Base-by-base conservation (phyloP, 2,888 invertebrate genomes). In the Tetrapedia diversipes region DNA sequence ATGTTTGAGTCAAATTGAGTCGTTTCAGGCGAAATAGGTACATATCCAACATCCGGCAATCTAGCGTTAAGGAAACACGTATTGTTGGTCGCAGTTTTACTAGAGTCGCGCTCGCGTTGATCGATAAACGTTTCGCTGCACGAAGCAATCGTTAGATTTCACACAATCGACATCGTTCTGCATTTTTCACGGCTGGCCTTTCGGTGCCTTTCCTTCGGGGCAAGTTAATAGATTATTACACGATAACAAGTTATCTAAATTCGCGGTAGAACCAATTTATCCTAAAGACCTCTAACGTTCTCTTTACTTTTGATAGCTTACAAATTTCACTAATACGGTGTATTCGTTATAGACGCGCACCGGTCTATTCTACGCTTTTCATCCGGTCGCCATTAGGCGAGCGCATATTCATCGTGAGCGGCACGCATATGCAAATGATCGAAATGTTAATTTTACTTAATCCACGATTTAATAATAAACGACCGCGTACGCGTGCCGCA, bases 181-280 rank as follows among this genome's bases (percentile, higher is more conserved):
- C n/a, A n/a, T n/a, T 34, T 64, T 72, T 64, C 41, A 41, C 34
- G 41, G 14, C 56, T 43, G 41, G 32, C 41, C 49, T 47, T n/a
- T n/a, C n/a, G n/a, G 22, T 41, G 16, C 10, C n/a, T 39, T 34
- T 14, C 32, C 27, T 49, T 65, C 43, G 19, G 22, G 67, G 60
- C 39, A 71, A 51, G 49, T 75, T 69, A n/a, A n/a, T n/a, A 43
- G 37, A 68, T 61, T 61, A 71, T 56, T 51, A 67, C 51, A 68
- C 45, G 60, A 61, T 72, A 80, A 80, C 63, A 72, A 71, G 60
- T 60, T 60, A 63, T 51, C 80, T 80, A 80, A 16, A 53, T 43
- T 59, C 63, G 60, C 51, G 34, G 61, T 59, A n/a, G n/a, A 80
- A 81, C 67, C 77, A 81, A 81, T 81, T 73, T 81, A 75, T 59